Percentiles rank a stretch among this genome's conserved stretches.
These are phyloP conservation scores for Theocolax elegans DNA, from an alignment of 1,140 invertebrate genomes.

Conservation along the genomic window DNA sequence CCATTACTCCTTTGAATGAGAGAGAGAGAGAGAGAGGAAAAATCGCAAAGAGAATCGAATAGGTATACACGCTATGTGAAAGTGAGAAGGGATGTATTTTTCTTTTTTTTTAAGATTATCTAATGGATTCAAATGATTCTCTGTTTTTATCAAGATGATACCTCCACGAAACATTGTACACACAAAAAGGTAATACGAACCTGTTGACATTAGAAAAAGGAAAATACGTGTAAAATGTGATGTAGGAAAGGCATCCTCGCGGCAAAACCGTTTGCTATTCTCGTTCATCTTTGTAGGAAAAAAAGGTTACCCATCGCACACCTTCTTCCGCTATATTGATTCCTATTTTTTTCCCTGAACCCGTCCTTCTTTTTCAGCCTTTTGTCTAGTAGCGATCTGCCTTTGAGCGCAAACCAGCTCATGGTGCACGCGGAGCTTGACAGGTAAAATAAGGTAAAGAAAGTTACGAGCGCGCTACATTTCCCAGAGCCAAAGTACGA, in stretches of 20 bases:
- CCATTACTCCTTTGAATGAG: conserved; percentile 17
- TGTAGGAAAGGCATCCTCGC: too few species aligned
- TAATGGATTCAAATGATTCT: too few species aligned
- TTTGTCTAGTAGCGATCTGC: background rate
- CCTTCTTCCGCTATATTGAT: background rate
- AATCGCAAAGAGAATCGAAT: background rate
- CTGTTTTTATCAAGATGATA: too few species aligned
- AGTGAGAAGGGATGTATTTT: too few species aligned
- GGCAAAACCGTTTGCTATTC: background rate
- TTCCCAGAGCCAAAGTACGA: background rate
- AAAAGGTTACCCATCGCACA: background rate
- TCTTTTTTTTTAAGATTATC: too few species aligned
- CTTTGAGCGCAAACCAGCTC: background rate
- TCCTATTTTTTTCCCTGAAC: background rate
- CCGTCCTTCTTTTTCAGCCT: background rate
- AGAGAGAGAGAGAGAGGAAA: background rate
- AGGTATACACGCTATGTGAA: too few species aligned
- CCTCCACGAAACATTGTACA: too few species aligned
- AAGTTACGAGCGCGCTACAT: background rate
- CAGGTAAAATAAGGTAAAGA: conserved; percentile 14
- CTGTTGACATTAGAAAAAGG: too few species aligned
- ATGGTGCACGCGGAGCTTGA: background rate
- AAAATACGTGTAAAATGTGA: too few species aligned
- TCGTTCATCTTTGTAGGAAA: background rate
- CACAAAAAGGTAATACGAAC: too few species aligned